These are phyloP conservation scores for Caenorhabditis wallacei DNA, from an alignment of 2,888 invertebrate genomes.

Conservation along the genomic window DNA sequence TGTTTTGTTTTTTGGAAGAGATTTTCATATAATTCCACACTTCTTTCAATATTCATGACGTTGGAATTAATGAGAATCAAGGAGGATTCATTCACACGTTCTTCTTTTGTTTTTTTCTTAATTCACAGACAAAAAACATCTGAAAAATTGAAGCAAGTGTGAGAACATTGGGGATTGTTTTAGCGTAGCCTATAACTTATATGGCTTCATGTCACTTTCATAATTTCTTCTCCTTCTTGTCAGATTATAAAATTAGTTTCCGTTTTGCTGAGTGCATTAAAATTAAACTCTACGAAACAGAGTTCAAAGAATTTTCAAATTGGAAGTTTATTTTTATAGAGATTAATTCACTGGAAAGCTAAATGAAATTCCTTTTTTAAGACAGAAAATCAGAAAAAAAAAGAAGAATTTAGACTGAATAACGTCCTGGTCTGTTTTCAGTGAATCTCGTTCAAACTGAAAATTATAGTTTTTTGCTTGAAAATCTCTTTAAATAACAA, in stretches of 20 bases:
- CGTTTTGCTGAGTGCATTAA: constrained; percentile 15
- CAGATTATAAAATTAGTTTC: constrained; percentile 18
- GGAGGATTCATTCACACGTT: background rate
- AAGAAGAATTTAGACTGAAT: too few species aligned
- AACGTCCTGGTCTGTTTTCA: background rate
- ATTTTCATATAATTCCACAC: background rate
- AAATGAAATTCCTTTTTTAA: background rate
- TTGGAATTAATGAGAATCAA: background rate
- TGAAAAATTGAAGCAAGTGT: background rate
- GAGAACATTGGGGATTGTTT: background rate
- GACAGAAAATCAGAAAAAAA: background rate
- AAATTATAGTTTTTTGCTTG: background rate
- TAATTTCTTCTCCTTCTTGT: constrained; percentile 10
- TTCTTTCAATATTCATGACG: constrained; percentile 17
- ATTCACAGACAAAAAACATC: background rate
- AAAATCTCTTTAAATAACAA: constrained; percentile 4
- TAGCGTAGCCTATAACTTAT: constrained; percentile 8
- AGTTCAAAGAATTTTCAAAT: constrained; percentile 21
- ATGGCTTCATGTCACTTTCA: constrained; percentile 30
- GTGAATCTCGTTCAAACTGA: background rate
- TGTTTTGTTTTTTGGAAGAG: background rate
- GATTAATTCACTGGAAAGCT: background rate
- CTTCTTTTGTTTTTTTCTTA: background rate
- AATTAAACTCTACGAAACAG: background rate
- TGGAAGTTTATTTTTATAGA: background rate